A percentile compares a stretch with the other conserved stretches of the same genome.
phyloP scores from a whole-genome alignment of 2,113 vertebrate species.

The Eulemur macaco region DNA sequence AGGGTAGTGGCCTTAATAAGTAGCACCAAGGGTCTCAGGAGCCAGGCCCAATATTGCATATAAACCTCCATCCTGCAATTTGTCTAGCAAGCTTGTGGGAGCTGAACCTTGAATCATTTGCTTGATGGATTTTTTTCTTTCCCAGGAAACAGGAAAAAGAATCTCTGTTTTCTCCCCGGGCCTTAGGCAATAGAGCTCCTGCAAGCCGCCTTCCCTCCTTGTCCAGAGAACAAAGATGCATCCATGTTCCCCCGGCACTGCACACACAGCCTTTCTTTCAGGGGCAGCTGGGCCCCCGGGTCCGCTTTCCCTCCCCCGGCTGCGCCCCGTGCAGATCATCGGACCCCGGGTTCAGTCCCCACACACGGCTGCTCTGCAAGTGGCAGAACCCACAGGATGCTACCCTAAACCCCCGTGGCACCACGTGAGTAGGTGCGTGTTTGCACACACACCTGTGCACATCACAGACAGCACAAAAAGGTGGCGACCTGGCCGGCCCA shows the following conservation, averaged over 20 bases:
- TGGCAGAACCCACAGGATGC: not conserved
- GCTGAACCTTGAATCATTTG: not conserved
- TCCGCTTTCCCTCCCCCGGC: not conserved
- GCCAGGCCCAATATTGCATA: not conserved
- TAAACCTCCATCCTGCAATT: not conserved
- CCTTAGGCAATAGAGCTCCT: not conserved
- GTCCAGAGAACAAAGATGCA: constrained; percentile 41
- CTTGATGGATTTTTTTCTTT: not conserved
- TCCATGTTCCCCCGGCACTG: not conserved
- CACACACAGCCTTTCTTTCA: constrained; percentile 24
- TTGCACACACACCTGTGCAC: not conserved
- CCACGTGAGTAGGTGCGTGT: not conserved
- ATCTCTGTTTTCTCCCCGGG: constrained; percentile 22
- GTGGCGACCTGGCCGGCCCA: accelerated
- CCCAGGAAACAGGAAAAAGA: constrained; percentile 36
- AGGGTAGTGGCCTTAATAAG: not conserved
- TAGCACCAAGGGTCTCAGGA: not conserved
- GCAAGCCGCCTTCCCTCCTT: constrained; percentile 21
- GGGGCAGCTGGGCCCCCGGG: not conserved
- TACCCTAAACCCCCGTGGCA: not conserved
- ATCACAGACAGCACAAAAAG: not conserved
- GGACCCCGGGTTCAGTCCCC: not conserved
- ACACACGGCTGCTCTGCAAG: constrained; percentile 51
- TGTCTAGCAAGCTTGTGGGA: not conserved
- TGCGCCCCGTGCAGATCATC: not conserved